A percentile compares a stretch with the other conserved stretches of the same genome.
Evolutionary conservation across 2,888 invertebrate genomes (phyloP).

Genomic region (Allolobophora icterica): DNA sequence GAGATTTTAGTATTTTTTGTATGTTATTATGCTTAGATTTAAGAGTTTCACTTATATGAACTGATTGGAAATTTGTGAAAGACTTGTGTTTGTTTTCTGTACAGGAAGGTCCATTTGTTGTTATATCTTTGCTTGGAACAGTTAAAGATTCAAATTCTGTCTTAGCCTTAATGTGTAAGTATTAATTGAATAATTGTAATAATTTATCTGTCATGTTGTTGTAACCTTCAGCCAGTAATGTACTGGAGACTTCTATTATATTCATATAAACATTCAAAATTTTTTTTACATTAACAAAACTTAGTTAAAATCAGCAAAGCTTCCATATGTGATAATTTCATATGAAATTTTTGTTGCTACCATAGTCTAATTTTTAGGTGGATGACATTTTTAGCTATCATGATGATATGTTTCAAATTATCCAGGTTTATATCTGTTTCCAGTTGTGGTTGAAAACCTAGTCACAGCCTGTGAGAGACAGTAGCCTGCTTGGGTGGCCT

Average conservation of each 20-base stretch:
- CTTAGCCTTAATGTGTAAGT: conserved; percentile 57
- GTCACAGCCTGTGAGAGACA: background rate
- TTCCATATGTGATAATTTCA: background rate
- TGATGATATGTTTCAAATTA: background rate
- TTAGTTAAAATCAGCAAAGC: background rate
- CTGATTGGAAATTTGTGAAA: background rate
- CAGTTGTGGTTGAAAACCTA: background rate
- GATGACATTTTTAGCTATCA: background rate
- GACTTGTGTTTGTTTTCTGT: conserved; percentile 34
- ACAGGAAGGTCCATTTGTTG: conserved; percentile 62
- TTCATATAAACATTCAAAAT: background rate
- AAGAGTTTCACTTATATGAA: background rate
- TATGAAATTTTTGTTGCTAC: background rate
- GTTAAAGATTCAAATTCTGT: conserved; percentile 55
- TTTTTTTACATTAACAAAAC: background rate
- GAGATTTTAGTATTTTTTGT: too few species aligned
- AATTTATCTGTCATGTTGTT: background rate
- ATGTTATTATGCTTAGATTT: too few species aligned
- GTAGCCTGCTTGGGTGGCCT: background rate
- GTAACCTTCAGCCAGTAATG: background rate
- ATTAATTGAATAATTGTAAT: conserved; percentile 27
- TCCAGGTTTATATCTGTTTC: background rate
- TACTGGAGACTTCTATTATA: background rate
- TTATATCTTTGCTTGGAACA: conserved; percentile 56
- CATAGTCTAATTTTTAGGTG: background rate